Conservation (phyloP, 1,140 invertebrate species). For the Drosophila hydei region DNA sequence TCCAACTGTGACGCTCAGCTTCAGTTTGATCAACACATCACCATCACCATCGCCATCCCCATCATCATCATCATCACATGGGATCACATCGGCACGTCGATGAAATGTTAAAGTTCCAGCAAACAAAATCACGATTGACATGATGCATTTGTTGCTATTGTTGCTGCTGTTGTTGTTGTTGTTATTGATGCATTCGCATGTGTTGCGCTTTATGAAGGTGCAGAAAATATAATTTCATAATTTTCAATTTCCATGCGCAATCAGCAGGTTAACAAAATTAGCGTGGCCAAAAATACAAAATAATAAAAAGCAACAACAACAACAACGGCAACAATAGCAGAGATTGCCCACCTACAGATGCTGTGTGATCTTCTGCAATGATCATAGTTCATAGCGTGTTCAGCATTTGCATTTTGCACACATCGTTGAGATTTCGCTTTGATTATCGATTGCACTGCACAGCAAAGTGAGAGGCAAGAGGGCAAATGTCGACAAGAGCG, state of each 20-base stretch:
- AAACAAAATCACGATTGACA: constrained; percentile 82
- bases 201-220: constrained; percentile 51
- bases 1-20: constrained; percentile 26
- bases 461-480: constrained; percentile 35
- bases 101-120: constrained; percentile 82
- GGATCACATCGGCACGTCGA: constrained; percentile 71
- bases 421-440: constrained; percentile 55
- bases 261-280: constrained; percentile 81
- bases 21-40: constrained; percentile 52
- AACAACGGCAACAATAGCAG: constrained; percentile 5
- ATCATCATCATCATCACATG: constrained; percentile 43
- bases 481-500: constrained; percentile 31
- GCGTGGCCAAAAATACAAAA: constrained; percentile 70
- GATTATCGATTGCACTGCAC: constrained; percentile 36
- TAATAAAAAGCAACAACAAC: not conserved
- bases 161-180: constrained; percentile 30
- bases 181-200: constrained; percentile 55
- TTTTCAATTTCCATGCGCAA: constrained; percentile 81
- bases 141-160: constrained; percentile 56
- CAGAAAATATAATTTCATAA: constrained; percentile 81
- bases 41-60: constrained; percentile 22
- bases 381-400: constrained; percentile 43
- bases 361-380: constrained; percentile 46
- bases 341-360: constrained; percentile 63
- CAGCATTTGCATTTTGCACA: constrained; percentile 68